Base-by-base conservation (phyloP, 1,140 invertebrate species). In the Nebria ingens region DNA sequence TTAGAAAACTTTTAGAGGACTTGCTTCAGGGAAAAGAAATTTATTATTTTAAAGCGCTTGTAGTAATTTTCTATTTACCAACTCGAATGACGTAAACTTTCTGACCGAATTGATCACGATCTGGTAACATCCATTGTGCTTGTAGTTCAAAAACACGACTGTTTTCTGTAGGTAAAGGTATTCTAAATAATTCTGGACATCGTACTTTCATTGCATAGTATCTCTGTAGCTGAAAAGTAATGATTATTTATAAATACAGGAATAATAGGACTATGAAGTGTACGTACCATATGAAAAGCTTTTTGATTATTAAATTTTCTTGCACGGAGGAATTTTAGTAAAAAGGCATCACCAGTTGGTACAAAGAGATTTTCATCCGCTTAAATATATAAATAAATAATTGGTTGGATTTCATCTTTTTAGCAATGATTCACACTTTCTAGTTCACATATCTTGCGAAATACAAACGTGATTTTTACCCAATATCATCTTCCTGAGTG, bases 231-330 rank as follows among this genome's bases (percentile, higher is more conserved):
- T 73, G 55, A 49, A 58, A 54, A 29, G 25, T 29, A 29, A 59
- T 13, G 25, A 54, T 58, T 57, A 51, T 58, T 49, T 40, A 50
- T 13, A 21, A 13, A 51, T 56, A 56, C 13, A 22, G 22, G 21
- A 38, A 20, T 45, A 20, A n/a, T 45, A 54, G 19, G 13, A 52
- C 15, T 55, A 25, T n/a, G n/a, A n/a, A n/a, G n/a, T n/a, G n/a
- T n/a, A 57, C 15, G 57, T 58, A 71, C 70, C 68, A 81, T 71
- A 25, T 72, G 72, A 58, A 79, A 79, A 6, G 75, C 65, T 62
- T 70, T 74, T 19, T 75, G 72, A 2, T 71, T 59, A 54, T 79
- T 67, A 59, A 78, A 81, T 65, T 81, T 81, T 54, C 76, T 76
- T 6, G 72, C 69, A 49, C 79, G 63, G 22, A 81, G 60, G 64